Evolutionary conservation across 2,113 vertebrate genomes (phyloP), one percentile per base, ranked within the genome.

Genomic region (Corydoras sp.): DNA sequence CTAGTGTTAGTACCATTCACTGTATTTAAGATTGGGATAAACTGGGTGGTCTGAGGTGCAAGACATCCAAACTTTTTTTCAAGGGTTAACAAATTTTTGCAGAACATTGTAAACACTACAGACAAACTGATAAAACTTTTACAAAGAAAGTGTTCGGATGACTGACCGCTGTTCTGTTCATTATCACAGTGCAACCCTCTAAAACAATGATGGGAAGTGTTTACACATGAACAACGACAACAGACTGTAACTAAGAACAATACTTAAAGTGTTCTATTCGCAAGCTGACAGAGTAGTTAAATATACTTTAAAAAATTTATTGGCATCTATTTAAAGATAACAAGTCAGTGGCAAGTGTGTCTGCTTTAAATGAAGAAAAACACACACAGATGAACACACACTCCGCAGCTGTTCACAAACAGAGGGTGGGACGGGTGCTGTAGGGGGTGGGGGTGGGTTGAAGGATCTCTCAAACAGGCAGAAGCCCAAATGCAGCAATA

Each of bases 321-420:
- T 53, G 9, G 10, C 10, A 12, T 53, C 51, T 53, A 53, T 53
- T 53, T 61, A 55, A 13, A 67, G 24, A 29, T 18, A 53, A 30
- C 54, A 31, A 54, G 24, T 30, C 29, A 10, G 51, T 53, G 13
- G 30, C 50, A 10, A 30, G 6, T 43, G 49, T 0, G 58, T 68
- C 48, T 54, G 9, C 10, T 7, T 35, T 18, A 71, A 61, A 51
- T 13, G 13, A 8, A 58, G 50, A 50, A 15, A 55, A 32, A 49
- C 59, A 58, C 66, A 53, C 62, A 24, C 71, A 69, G 56, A 55
- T 14, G 68, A 62, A 72, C 69, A 73, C 61, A 63, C n/a, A 51
- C 66, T 66, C 58, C 51, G 76, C 89, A 89, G 87, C 88, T 90
- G 85, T 86, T 81, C 62, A 67, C 61, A 83, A 70, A 74, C 72